Base-by-base conservation (phyloP, 2,888 invertebrate genomes). In the Yponomeuta plumbellus region DNA sequence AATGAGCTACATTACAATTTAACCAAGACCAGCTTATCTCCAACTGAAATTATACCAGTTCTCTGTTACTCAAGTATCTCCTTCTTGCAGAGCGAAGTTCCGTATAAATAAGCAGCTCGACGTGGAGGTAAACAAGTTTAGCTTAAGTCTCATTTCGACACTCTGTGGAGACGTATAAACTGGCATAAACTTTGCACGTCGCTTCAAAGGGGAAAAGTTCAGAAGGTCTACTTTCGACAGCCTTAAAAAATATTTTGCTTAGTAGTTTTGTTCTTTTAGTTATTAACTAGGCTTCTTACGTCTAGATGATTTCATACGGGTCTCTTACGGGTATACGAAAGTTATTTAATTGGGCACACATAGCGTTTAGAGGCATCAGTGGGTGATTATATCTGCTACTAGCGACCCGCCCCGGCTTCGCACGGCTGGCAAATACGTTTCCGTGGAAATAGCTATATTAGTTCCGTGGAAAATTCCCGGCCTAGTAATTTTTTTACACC, bases 81-180 rank as follows among this genome's bases (percentile, higher is more conserved):
- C 59, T 21, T 13, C 21, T 13, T 20, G 59, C 59, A 59, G 59
- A 59, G 59, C 10, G 75, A 86, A 88, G 80, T 88, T 88, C 77
- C 79, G 80, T 81, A 64, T 79, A 83, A 81, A 62, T 79, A 83
- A 81, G 84, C 84, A 81, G 79, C 80, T 83, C 79, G 75, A 76
- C 71, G 75, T 80, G 75, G 81, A 85, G 79, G 85, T 86, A 84
- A 82, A 84, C 84, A 86, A 88, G 85, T 86, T 87, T 83, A 80
- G 83, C 84, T 84, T 76, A 82, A 85, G 81, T 84, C 80, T 80
- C 82, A 85, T 87, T 86, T 84, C 83, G 83, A 81, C 85, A 86
- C 86, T 85, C 83, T 73, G 75, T 81, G 81, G 85, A 84, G 81
- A 83, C 82, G 84, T 79, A 80, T 74, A 79, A 85, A 85, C 75